Conservation (phyloP, 2,113 vertebrate species). For the Cynopterus brachyotis region DNA sequence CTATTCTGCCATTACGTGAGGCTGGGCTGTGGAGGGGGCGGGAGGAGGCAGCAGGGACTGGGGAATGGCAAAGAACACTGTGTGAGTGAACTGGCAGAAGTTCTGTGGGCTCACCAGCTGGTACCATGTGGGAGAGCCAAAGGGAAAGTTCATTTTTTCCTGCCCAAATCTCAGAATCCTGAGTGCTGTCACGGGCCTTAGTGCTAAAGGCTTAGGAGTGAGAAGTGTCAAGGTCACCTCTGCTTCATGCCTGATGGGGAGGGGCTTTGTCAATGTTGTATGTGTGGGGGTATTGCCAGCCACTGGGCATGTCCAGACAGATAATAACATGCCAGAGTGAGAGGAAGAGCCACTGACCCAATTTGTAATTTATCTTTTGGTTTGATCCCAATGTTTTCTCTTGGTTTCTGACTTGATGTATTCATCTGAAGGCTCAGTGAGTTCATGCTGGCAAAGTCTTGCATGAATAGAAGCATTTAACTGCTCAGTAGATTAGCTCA, state of each 20-base stretch:
- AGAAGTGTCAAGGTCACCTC: slow-evolving; percentile 50
- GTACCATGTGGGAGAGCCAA: slow-evolving; percentile 36
- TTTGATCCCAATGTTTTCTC: slow-evolving; percentile 46
- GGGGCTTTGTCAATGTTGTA: neutral
- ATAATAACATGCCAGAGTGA: neutral
- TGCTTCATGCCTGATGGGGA: slow-evolving; percentile 2
- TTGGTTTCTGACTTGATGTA: slow-evolving; percentile 66
- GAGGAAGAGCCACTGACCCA: slow-evolving; percentile 39
- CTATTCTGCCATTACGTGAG: neutral
- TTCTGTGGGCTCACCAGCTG: slow-evolving; percentile 70
- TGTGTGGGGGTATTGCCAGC: neutral
- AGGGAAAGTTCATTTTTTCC: slow-evolving; percentile 40
- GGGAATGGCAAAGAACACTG: slow-evolving; percentile 51
- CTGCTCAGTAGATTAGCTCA: slow-evolving; percentile 24
- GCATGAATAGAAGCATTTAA: slow-evolving; percentile 49
- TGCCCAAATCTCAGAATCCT: slow-evolving; percentile 38
- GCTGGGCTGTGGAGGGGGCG: neutral
- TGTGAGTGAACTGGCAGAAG: slow-evolving; percentile 50
- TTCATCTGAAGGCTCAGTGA: slow-evolving; percentile 50
- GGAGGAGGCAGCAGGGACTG: neutral
- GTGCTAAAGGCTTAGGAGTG: slow-evolving; percentile 14
- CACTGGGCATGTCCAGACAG: slow-evolving; percentile 36
- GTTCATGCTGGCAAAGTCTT: slow-evolving; percentile 53
- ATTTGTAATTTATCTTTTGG: slow-evolving; percentile 67
- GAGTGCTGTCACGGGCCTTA: neutral